Evolutionary conservation across 2,797 vertebrate species (phyloP), one percentile per base, ranked within the genome.

Genomic region (Potorous gilbertii): DNA sequence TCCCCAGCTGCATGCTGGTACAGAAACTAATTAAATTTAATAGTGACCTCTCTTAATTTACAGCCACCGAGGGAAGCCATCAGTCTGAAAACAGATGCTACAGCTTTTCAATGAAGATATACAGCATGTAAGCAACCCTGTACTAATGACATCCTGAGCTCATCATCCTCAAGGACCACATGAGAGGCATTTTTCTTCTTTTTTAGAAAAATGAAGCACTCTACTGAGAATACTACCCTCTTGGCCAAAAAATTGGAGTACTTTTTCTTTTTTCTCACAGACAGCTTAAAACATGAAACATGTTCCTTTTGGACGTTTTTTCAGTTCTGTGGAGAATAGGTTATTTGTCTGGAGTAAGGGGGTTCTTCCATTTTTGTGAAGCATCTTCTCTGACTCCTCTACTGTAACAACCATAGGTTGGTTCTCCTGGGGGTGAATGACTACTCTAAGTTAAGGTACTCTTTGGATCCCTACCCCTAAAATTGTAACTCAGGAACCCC

Each of bases 1-100:
- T 91, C 74, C 93, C 95, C 95, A 96, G 97, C 95, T 96, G 93
- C 90, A 50, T 54, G 54, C 92, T 94, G 87, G 93, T 91, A 54
- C n/a, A 66, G 96, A 94, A 94, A 95, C 92, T 95, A 97, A 97
- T 96, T 97, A 96, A 95, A 96, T 91, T 55, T 89, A 96, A 96
- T 92, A 94, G 93, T 66, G 90, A 55, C 55, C 56, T 24, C 54
- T 54, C 46, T 92, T 95, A 90, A 97, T 96, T 95, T 95, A 96
- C 29, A 56, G 66, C 28, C 90, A 87, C 94, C n/a, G 31, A 91
- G 92, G 92, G 91, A 94, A 95, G 97, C 96, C 89, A 93, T 95
- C 90, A 91, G 92, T 95, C 95, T 55, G 54, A 62, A 95, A 97
- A 90, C 95, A 94, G 94, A 96, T 96, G 94, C 55, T 87, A 56